Evolutionary conservation across 2,113 vertebrate species (phyloP).

Genomic region (Carlito syrichta): DNA sequence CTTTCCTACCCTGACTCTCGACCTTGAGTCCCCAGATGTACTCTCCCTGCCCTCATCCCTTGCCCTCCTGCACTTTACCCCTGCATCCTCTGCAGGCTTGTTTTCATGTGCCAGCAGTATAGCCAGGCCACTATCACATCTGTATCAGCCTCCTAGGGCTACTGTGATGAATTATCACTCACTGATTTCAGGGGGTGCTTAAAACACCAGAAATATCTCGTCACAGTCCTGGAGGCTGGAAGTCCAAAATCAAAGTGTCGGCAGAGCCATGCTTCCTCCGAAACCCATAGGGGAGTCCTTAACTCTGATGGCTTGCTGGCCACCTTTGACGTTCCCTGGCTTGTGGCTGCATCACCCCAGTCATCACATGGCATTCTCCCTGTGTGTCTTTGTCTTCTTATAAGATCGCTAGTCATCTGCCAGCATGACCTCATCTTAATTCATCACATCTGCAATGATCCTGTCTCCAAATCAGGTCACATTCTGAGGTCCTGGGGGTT

Average conservation of each 20-base stretch:
- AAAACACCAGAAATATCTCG: not conserved
- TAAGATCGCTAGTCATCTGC: not conserved
- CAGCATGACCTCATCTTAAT: not conserved
- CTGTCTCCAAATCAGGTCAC: not conserved
- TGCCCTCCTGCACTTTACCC: not conserved
- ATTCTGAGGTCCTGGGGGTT: not conserved
- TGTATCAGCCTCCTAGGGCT: too few species aligned
- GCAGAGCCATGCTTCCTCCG: fast-evolving
- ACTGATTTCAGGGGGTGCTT: not conserved
- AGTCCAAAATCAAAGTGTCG: not conserved
- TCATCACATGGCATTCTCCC: too few species aligned
- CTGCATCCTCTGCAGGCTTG: fast-evolving
- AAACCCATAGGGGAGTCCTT: fast-evolving
- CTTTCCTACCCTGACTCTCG: not conserved
- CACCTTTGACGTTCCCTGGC: not conserved
- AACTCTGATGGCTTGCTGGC: not conserved
- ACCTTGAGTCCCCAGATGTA: too few species aligned
- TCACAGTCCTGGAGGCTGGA: not conserved
- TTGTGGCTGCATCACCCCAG: fast-evolving
- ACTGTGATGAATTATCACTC: not conserved
- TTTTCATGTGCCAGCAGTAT: not conserved
- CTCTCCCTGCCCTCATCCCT: too few species aligned
- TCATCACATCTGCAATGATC: not conserved
- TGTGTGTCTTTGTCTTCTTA: not conserved
- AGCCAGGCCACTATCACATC: not conserved